Conservation (phyloP, 2,797 vertebrate species). For the Psittacula derbiana region DNA sequence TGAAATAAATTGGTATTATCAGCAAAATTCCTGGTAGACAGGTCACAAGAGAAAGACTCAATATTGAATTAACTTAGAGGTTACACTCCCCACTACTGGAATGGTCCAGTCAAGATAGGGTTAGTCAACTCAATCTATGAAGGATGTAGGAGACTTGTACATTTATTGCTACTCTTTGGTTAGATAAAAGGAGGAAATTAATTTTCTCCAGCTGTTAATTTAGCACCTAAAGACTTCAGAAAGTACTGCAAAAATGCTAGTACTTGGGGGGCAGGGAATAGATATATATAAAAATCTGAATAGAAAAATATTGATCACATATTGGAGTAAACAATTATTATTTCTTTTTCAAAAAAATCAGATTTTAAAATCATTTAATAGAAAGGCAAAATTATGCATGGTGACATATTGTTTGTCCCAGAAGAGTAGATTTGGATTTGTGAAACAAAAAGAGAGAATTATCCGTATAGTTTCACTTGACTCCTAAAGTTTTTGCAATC, state of each 20-base stretch:
- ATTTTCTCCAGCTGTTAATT: neutral
- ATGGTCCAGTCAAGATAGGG: neutral
- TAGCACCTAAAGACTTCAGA: neutral
- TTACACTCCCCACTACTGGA: neutral
- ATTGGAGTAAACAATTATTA: neutral
- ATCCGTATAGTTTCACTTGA: neutral
- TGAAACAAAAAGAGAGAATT: neutral
- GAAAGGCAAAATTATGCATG: neutral
- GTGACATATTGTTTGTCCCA: neutral
- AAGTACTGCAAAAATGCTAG: neutral
- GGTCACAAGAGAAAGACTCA: neutral
- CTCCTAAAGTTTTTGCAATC: neutral
- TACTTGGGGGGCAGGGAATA: neutral
- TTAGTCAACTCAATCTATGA: neutral
- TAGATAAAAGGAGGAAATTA: neutral
- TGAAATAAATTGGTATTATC: constrained; percentile 45
- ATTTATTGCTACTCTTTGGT: neutral
- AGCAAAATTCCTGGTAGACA: constrained; percentile 37
- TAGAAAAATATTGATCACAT: neutral
- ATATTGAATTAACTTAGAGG: neutral
- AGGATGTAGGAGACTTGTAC: neutral
- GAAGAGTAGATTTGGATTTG: neutral
- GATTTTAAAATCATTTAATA: neutral
- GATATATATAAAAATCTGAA: neutral
- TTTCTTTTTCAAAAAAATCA: neutral